A percentile compares a stretch with the other conserved stretches of the same genome.
These are phyloP conservation scores for Apodemus agrarius DNA, from an alignment of 2,797 vertebrate genomes.

Conservation along the genomic window DNA sequence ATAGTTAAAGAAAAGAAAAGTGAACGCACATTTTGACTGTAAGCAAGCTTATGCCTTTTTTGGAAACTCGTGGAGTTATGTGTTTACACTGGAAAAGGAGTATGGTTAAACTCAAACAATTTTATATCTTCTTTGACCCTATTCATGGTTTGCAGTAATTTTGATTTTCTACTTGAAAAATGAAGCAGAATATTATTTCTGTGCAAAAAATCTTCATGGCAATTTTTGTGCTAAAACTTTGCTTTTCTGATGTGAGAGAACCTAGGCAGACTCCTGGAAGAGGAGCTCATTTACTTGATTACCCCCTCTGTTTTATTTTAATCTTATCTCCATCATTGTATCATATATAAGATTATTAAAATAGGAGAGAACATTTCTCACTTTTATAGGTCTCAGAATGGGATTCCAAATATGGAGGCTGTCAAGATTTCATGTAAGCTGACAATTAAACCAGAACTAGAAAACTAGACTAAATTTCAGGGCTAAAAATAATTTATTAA, in stretches of 20 bases:
- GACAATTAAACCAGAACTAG: neutral
- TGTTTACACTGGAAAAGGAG: neutral
- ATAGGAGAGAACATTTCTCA: too few species aligned
- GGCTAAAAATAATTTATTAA: neutral
- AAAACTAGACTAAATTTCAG: neutral
- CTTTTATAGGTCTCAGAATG: neutral
- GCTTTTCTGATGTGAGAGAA: neutral
- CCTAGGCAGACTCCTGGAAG: too few species aligned
- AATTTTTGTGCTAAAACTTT: neutral
- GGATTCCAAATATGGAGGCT: neutral
- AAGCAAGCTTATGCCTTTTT: neutral
- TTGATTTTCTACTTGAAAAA: neutral
- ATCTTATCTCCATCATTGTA: neutral
- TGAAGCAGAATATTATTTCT: neutral
- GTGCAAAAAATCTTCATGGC: neutral
- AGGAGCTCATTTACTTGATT: neutral
- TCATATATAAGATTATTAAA: neutral
- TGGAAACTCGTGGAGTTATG: neutral
- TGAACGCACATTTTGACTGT: neutral
- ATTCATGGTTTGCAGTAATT: neutral
- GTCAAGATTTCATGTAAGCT: neutral
- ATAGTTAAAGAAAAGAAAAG: neutral
- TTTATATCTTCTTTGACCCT: neutral
- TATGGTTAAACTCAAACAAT: neutral
- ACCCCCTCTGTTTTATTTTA: neutral